Percentiles rank a stretch among this genome's conserved stretches.
phyloP scores from a whole-genome alignment of 2,797 vertebrate genomes.

The Enteromius mattozi region DNA sequence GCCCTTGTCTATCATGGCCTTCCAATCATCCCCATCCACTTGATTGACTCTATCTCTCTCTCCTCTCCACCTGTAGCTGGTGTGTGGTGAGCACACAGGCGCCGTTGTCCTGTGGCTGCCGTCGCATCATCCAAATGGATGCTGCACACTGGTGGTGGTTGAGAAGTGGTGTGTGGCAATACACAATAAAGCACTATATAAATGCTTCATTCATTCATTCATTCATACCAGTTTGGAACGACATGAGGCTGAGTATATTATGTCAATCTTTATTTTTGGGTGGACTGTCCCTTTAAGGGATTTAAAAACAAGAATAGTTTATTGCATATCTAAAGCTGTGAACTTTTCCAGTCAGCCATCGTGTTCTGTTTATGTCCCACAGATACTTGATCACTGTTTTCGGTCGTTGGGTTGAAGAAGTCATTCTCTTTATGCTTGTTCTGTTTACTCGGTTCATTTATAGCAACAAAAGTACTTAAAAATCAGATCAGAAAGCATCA shows the following conservation, averaged over 20 bases:
- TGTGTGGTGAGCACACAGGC: too few species aligned
- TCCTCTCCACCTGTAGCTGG: too few species aligned
- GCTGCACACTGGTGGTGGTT: too few species aligned
- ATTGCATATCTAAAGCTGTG: background rate
- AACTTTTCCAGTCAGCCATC: conserved; percentile 17
- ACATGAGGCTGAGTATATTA: background rate
- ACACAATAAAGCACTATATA: too few species aligned
- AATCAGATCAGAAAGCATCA: conserved; percentile 15
- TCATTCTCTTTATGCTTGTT: conserved; percentile 25
- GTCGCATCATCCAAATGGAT: too few species aligned
- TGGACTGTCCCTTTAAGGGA: background rate
- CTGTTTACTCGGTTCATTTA: conserved; percentile 36
- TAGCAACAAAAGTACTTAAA: conserved; percentile 30
- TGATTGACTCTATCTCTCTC: too few species aligned
- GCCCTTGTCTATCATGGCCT: too few species aligned
- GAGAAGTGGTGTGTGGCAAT: too few species aligned
- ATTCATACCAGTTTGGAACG: background rate
- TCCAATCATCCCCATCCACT: too few species aligned
- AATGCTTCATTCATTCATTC: too few species aligned
- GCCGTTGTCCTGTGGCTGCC: too few species aligned
- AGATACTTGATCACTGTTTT: conserved; percentile 21
- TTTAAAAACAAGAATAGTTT: conserved; percentile 1
- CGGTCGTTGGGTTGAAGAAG: background rate
- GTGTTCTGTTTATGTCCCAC: conserved; percentile 6
- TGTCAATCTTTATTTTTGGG: background rate